phyloP scores from a whole-genome alignment of 2,113 vertebrate species.

The Nesogale talazaci region DNA sequence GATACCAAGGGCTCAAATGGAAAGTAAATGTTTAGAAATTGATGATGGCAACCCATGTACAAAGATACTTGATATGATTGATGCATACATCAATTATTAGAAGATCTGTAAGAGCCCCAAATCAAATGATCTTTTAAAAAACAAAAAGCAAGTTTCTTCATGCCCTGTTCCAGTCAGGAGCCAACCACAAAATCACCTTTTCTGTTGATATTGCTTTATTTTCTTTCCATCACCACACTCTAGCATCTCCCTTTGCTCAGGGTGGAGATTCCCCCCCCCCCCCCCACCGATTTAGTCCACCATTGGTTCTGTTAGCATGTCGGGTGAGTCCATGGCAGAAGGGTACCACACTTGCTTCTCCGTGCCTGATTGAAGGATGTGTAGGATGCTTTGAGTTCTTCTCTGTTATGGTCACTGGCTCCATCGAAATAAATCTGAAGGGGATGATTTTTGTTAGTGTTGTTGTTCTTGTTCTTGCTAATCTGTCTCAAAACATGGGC shows the following conservation, averaged over 20 bases:
- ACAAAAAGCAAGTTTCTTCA: background rate
- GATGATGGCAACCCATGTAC: too few relatives aligned
- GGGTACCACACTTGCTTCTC: background rate
- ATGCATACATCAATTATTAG: too few relatives aligned
- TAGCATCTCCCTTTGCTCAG: conserved; percentile 2
- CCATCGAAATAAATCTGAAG: background rate
- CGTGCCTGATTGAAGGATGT: background rate
- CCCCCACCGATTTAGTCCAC: background rate
- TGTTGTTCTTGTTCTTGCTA: background rate
- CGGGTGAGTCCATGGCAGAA: background rate
- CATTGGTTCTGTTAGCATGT: background rate
- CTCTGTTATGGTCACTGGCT: background rate
- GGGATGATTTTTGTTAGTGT: background rate
- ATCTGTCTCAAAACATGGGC: background rate
- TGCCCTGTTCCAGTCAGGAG: background rate
- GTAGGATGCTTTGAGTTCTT: background rate
- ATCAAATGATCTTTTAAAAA: too few relatives aligned
- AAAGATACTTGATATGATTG: too few relatives aligned
- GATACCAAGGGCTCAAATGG: too few relatives aligned
- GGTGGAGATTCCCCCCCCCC: background rate
- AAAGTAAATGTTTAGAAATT: too few relatives aligned
- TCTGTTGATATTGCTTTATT: background rate
- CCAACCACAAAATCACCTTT: background rate
- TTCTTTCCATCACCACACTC: background rate
- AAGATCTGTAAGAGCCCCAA: too few relatives aligned